Conservation (phyloP, 2,113 vertebrate genomes). For the Chlorocebus sabaeus region DNA sequence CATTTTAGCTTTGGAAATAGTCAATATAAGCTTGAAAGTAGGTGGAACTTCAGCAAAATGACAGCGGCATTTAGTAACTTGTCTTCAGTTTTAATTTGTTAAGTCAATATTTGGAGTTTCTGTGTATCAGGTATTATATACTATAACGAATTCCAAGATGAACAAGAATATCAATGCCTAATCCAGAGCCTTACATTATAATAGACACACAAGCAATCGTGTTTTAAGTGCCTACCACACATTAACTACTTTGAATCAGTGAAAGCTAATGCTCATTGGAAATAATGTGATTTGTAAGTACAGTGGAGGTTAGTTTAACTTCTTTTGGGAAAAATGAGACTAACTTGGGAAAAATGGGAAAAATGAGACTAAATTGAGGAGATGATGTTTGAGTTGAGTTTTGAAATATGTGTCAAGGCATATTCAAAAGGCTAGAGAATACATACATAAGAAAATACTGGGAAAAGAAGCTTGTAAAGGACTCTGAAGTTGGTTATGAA, state of each 20-base stretch:
- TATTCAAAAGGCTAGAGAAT: background rate
- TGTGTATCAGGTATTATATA: background rate
- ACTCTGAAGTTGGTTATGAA: background rate
- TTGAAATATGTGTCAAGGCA: background rate
- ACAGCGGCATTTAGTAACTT: background rate
- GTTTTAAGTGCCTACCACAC: background rate
- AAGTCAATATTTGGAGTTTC: background rate
- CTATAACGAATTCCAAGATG: background rate
- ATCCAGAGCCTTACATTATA: background rate
- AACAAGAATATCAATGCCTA: background rate
- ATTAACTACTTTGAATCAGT: background rate
- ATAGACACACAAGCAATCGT: background rate
- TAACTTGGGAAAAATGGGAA: background rate
- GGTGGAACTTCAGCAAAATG: background rate
- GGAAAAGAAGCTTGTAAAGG: background rate
- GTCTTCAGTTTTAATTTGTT: conserved; percentile 20
- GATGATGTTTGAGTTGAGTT: background rate
- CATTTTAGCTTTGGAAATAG: conserved; percentile 13
- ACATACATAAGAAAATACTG: background rate
- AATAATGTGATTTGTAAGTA: background rate
- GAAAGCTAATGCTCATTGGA: background rate
- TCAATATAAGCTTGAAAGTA: background rate
- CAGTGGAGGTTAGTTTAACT: background rate
- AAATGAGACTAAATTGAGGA: background rate
- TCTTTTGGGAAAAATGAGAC: background rate